Base-by-base conservation (phyloP, 2,797 vertebrate genomes). In the Chelmon rostratus region DNA sequence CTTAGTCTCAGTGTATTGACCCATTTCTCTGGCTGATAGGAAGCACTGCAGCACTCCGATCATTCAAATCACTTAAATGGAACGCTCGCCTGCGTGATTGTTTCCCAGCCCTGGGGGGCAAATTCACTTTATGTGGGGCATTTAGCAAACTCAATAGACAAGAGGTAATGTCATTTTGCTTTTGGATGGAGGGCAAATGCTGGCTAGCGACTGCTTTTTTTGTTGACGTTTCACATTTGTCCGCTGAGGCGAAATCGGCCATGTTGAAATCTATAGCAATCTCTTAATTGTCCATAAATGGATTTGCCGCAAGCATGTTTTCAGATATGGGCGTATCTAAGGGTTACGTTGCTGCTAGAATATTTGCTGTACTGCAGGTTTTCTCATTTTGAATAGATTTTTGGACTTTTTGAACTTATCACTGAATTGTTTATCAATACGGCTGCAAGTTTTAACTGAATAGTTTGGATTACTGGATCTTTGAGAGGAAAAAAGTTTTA, bases 141-240 rank as follows among this genome's bases (percentile, higher is more conserved):
- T 95, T 96, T 96, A 95, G 90, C 93, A 94, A 94, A 95, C 93
- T 93, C 94, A 94, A 94, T 95, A 94, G 91, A 94, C 90, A 89
- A 88, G 86, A 87, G 86, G 91, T 93, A 93, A 94, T 94, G 92
- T 84, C 89, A 91, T 92, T 94, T 93, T 89, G 86, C 89, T 90
- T 91, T 91, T 90, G 90, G 90, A 85, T 87, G 75, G 89, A 77
- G 92, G 92, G 92, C 86, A 93, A 94, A 88, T 52, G 78, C 81
- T 83, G 78, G 82, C 82, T 40, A 87, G 82, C n/a, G 40, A 78
- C 84, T 53, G 73, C 71, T 76, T 85, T 82, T 90, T 89, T 86
- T 90, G 86, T 88, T 89, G 86, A 89, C 62, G 78, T 90, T 92
- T 92, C 83, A 87, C 87, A 89, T 93, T 93, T 90, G 85, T 89